These are phyloP conservation scores for Littorina saxatilis DNA, from an alignment of 1,140 invertebrate species.

Conservation along the genomic window DNA sequence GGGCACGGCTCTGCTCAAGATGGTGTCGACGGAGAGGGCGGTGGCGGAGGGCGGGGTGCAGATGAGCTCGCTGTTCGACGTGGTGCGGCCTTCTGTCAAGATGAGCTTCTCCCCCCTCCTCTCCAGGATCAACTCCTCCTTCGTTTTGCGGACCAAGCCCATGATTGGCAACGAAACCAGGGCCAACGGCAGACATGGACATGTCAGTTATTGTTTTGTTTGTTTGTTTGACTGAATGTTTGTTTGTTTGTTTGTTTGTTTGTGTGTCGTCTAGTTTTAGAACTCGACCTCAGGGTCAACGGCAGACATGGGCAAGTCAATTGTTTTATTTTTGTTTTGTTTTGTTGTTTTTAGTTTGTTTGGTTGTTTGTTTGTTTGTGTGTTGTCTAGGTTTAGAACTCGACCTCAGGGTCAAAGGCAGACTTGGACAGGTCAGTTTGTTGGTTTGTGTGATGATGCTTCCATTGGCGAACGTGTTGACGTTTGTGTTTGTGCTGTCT, in stretches of 20 bases:
- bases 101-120: constrained; percentile 63
- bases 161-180: not conserved
- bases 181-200: constrained; percentile 33
- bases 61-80: constrained; percentile 57
- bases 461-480: no score
- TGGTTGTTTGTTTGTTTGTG: no score
- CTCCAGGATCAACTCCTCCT: constrained; percentile 67
- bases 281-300: constrained; percentile 9
- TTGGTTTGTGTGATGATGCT: no score
- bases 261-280: no score
- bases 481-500: no score
- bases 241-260: no score
- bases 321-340: not conserved
- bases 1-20: constrained; percentile 77
- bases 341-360: no score
- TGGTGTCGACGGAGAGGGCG: constrained; percentile 55
- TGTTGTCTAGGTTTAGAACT: no score
- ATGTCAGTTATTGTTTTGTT: constrained; percentile 30
- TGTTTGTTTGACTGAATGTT: no score
- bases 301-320: constrained; percentile 39
- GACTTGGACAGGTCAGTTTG: constrained; percentile 39
- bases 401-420: constrained; percentile 14
- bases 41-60: constrained; percentile 42
- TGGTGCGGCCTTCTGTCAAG: constrained; percentile 61
- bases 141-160: constrained; percentile 59